Conservation (phyloP, 2,797 vertebrate species). For the Gallirallus australis region DNA sequence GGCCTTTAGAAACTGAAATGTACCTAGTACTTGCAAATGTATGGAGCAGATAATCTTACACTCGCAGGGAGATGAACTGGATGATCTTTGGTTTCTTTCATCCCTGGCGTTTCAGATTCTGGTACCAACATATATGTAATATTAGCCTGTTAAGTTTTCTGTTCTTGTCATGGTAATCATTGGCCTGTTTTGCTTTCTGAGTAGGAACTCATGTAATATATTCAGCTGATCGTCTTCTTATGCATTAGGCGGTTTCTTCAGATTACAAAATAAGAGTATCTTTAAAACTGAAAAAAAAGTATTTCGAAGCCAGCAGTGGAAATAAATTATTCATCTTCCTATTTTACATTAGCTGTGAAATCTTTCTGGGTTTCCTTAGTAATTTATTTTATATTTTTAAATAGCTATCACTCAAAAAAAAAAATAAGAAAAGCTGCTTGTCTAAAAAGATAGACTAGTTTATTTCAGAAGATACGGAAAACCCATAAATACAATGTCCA, state of each 20-base stretch:
- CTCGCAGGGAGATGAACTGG: background rate
- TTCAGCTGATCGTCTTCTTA: background rate
- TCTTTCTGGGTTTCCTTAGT: background rate
- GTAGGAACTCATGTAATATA: background rate
- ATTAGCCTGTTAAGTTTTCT: background rate
- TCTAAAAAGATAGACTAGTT: constrained; percentile 19
- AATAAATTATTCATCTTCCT: background rate
- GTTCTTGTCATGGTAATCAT: background rate
- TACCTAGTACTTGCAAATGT: background rate
- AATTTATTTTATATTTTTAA: background rate
- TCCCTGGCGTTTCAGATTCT: background rate
- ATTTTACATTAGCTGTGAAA: constrained; percentile 6
- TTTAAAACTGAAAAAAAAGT: background rate
- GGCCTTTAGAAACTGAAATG: background rate
- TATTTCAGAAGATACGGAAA: constrained; percentile 30
- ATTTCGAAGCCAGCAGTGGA: background rate
- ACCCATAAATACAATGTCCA: background rate
- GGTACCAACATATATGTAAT: background rate
- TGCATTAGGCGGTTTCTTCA: background rate
- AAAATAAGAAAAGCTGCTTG: background rate
- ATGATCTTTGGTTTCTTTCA: background rate
- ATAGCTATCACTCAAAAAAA: background rate
- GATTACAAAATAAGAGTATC: background rate
- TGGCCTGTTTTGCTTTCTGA: background rate
- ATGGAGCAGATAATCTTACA: background rate